These are phyloP conservation scores for Vanessa cardui DNA, from an alignment of 2,888 invertebrate species.

Conservation along the genomic window DNA sequence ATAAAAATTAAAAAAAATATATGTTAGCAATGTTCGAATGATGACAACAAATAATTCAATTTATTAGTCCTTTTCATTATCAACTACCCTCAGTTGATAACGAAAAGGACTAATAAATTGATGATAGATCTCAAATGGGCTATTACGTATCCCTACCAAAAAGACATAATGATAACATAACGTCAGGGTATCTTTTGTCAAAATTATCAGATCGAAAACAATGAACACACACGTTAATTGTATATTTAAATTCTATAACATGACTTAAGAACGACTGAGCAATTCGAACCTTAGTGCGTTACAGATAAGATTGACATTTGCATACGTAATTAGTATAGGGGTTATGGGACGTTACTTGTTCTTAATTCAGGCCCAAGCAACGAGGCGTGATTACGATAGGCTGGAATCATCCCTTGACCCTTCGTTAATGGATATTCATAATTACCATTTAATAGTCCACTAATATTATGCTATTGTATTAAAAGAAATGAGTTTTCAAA, in stretches of 20 bases:
- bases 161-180: neutral
- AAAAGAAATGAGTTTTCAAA: neutral
- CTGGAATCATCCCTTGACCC: conserved; percentile 27
- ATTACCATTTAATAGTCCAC: conserved; percentile 15
- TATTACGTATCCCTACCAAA: too few relatives aligned
- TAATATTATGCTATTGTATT: neutral
- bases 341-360: conserved; percentile 5
- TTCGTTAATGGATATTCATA: conserved; percentile 24
- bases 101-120: too few relatives aligned
- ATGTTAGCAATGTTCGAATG: too few relatives aligned
- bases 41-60: too few relatives aligned
- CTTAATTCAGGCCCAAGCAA: conserved; percentile 14
- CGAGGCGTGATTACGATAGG: conserved; percentile 33
- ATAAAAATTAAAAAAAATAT: too few relatives aligned
- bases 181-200: conserved; percentile 8
- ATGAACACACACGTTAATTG: conserved; percentile 11
- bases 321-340: neutral
- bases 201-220: conserved; percentile 14
- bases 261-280: neutral
- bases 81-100: too few relatives aligned
- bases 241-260: conserved; percentile 9
- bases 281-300: neutral
- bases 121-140: too few relatives aligned
- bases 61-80: too few relatives aligned
- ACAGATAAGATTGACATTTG: neutral